phyloP scores from a whole-genome alignment of 1,140 invertebrate species.

The Drosophila kohkoa region DNA sequence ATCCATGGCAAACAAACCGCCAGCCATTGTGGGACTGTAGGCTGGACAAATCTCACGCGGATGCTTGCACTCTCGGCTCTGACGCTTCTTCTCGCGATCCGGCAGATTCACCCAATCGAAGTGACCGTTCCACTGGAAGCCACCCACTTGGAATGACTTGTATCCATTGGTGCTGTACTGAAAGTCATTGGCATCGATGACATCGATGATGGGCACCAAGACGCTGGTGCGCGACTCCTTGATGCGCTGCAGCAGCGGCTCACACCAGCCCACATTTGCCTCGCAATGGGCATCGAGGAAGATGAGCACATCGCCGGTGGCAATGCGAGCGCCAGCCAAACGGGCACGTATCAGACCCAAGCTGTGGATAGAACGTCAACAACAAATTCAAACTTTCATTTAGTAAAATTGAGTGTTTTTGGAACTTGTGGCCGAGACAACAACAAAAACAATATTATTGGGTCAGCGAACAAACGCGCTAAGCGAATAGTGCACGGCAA shows the following conservation, averaged over 20 bases:
- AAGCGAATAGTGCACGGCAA: conserved; percentile 55
- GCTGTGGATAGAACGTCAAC: conserved; percentile 70
- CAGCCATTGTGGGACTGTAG: conserved; percentile 94
- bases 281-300: conserved; percentile 99
- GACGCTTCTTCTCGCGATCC: conserved; percentile 88
- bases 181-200: conserved; percentile 94
- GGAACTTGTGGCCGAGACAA: conserved; percentile 3
- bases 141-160: conserved; percentile 90
- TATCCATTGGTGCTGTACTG: conserved; percentile 90
- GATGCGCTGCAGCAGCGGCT: conserved; percentile 94
- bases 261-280: conserved; percentile 92
- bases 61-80: conserved; percentile 85
- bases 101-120: conserved; percentile 96
- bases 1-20: conserved; percentile 95
- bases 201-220: conserved; percentile 96
- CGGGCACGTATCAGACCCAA: conserved; percentile 94
- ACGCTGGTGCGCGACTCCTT: conserved; percentile 92
- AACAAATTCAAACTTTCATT: conserved; percentile 71
- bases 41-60: conserved; percentile 79
- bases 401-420: conserved; percentile 48
- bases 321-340: conserved; percentile 91
- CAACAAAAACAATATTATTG: conserved; percentile 63
- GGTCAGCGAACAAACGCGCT: conserved; percentile 63
- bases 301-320: conserved; percentile 93
- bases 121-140: conserved; percentile 96